Evolutionary conservation across 2,888 invertebrate genomes (phyloP), one percentile per base, ranked within the genome.

Genomic region (Pegoplata infirma): DNA sequence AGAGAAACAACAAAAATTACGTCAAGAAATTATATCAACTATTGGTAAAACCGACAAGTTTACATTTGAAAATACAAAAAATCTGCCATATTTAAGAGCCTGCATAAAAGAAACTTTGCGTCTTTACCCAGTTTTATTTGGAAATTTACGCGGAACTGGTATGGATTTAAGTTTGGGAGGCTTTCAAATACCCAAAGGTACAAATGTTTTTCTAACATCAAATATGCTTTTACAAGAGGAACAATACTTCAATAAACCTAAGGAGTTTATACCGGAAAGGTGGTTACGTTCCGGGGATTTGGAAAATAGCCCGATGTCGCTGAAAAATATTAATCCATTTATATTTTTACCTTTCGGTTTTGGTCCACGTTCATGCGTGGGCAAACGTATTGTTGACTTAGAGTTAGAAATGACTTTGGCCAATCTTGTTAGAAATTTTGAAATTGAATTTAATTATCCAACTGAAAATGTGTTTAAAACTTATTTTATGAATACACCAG

Each of bases 101-200:
- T 94, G 94, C 84, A 91, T 95, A 17, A 95, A 94, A 85, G 95
- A 96, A 87, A 91, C 93, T 0, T 87, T 94, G 46, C 91, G 95
- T 82, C 81, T 94, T 8, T 90, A 91, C 80, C 93, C 94, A 0
- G 91, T 93, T 0, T 91, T 91, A 0, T 89, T 91, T 7, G 94
- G 92, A 0, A 93, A 92, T 83, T 86, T 92, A 19, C 90, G 94
- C 77, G 87, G 90, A 61, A 89, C 92, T 66, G 89, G 90, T 0
- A 91, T 91, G 75, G 93, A 94, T 80, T 89, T 93, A 36, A 91
- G 92, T 23, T 84, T 95, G 0, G 90, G 91, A 32, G 94, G 93
- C 3, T 95, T 94, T 85, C 88, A 87, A 47, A 90, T 94, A 83
- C 94, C 94, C 0, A 91, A 91, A 85, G 91, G 91, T 63, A 92